Conservation (phyloP, 2,888 invertebrate genomes). For the Drosophila kambysellisi region DNA sequence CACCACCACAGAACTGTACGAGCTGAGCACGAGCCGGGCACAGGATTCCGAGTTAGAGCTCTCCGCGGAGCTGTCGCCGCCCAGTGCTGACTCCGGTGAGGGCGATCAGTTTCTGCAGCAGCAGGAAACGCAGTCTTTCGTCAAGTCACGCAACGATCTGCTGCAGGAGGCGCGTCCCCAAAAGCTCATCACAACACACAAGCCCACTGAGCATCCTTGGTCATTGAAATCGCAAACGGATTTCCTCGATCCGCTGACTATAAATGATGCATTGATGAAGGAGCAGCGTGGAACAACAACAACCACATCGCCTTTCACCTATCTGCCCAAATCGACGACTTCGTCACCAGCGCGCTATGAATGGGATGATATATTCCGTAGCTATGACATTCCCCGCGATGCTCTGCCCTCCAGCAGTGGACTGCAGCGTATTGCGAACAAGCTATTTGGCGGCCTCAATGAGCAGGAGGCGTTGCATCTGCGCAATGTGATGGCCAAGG, state of each 20-base stretch:
- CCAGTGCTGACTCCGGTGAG: constrained; percentile 84
- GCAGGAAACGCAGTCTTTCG: constrained; percentile 90
- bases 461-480: constrained; percentile 90
- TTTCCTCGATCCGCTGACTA: constrained; percentile 89
- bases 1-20: constrained; percentile 82
- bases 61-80: constrained; percentile 85
- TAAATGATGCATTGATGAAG: constrained; percentile 89
- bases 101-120: constrained; percentile 88
- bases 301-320: constrained; percentile 84
- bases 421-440: constrained; percentile 89
- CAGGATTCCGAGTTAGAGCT: constrained; percentile 80
- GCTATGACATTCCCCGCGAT: constrained; percentile 86
- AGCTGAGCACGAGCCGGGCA: constrained; percentile 86
- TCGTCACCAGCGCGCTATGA: constrained; percentile 79
- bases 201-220: constrained; percentile 85
- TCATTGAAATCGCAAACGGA: constrained; percentile 87
- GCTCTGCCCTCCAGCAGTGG: constrained; percentile 88
- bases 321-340: constrained; percentile 61
- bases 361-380: constrained; percentile 85
- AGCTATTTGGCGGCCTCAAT: constrained; percentile 91
- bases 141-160: constrained; percentile 86
- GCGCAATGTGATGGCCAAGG: constrained; percentile 93
- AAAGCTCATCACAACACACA: constrained; percentile 63
- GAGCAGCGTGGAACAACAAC: constrained; percentile 68
- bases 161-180: constrained; percentile 53